phyloP scores from a whole-genome alignment of 2,888 invertebrate genomes.

The Lasioglossum lativentre region DNA sequence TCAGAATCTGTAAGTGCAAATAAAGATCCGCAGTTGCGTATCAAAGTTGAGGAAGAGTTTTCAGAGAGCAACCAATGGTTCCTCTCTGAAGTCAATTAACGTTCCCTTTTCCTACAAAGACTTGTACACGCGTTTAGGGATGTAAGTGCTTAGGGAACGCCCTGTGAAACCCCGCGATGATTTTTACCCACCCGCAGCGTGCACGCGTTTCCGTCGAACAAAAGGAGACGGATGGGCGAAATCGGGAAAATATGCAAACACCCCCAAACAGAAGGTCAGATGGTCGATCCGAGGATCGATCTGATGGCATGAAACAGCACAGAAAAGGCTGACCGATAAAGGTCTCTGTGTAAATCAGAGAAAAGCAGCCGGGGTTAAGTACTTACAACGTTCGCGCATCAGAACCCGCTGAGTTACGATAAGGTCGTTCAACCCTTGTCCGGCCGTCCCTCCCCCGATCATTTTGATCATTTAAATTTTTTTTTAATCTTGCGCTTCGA shows the following conservation, averaged over 20 bases:
- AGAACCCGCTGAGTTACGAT: slow-evolving; percentile 78
- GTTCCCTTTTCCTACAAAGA: neutral
- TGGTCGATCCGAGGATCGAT: slow-evolving; percentile 42
- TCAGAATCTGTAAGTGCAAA: neutral
- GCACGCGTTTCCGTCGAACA: slow-evolving; percentile 14
- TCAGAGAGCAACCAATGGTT: neutral
- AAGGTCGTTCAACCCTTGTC: slow-evolving; percentile 67
- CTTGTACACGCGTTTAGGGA: neutral
- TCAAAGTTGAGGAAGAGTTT: neutral
- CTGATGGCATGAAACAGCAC: slow-evolving; percentile 58
- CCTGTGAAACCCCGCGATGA: neutral
- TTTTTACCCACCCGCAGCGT: slow-evolving; percentile 3
- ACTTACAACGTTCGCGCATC: slow-evolving; percentile 79
- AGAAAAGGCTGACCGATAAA: slow-evolving; percentile 46
- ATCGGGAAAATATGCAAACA: slow-evolving; percentile 53
- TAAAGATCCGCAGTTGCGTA: neutral
- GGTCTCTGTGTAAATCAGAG: slow-evolving; percentile 71
- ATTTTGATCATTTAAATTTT: slow-evolving; percentile 50
- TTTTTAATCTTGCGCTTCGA: slow-evolving; percentile 8
- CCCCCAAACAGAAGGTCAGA: slow-evolving; percentile 21
- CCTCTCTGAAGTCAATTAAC: neutral
- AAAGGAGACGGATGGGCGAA: slow-evolving; percentile 15
- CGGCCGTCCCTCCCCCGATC: neutral
- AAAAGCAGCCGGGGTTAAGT: slow-evolving; percentile 74
- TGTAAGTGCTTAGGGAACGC: neutral